A percentile compares a stretch with the other conserved stretches of the same genome.
phyloP scores from a whole-genome alignment of 1,140 invertebrate species.

The Caenorhabditis tropicalis region DNA sequence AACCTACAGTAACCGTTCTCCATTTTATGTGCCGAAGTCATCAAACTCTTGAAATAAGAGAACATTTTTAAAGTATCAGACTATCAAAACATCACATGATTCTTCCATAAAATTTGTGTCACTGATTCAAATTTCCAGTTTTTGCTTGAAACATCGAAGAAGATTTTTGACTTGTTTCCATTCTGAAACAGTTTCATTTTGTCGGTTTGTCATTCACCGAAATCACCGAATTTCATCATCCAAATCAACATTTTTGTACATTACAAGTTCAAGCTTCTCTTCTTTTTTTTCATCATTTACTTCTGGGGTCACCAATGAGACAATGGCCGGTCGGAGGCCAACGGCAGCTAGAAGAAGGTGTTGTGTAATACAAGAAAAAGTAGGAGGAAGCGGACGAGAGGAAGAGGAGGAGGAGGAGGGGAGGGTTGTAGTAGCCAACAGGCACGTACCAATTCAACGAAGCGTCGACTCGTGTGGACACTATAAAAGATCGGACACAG shows the following conservation, averaged over 20 bases:
- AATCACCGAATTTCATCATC: background rate
- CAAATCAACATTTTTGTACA: background rate
- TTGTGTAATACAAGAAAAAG: constrained; percentile 39
- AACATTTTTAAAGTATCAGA: too few relatives aligned
- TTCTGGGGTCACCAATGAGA: constrained; percentile 3
- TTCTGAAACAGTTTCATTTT: background rate
- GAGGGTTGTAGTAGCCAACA: constrained; percentile 36
- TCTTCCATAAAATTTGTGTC: too few relatives aligned
- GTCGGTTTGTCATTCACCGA: background rate
- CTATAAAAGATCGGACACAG: constrained; percentile 21
- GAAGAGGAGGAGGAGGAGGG: background rate
- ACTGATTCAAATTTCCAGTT: too few relatives aligned
- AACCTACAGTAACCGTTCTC: too few relatives aligned
- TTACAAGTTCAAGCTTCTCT: constrained; percentile 3
- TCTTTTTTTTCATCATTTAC: background rate
- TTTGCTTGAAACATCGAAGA: background rate
- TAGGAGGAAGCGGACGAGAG: background rate
- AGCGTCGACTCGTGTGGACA: constrained; percentile 11
- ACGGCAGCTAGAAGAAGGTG: constrained; percentile 32
- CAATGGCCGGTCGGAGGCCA: constrained; percentile 35
- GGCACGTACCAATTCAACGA: constrained; percentile 37
- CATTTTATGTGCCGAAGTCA: too few relatives aligned
- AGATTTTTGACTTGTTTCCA: background rate
- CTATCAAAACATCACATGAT: too few relatives aligned
- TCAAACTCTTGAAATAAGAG: too few relatives aligned